Percentiles rank a stretch among this genome's conserved stretches.
phyloP scores from a whole-genome alignment of 2,888 invertebrate species.

The Drosophila anceps region DNA sequence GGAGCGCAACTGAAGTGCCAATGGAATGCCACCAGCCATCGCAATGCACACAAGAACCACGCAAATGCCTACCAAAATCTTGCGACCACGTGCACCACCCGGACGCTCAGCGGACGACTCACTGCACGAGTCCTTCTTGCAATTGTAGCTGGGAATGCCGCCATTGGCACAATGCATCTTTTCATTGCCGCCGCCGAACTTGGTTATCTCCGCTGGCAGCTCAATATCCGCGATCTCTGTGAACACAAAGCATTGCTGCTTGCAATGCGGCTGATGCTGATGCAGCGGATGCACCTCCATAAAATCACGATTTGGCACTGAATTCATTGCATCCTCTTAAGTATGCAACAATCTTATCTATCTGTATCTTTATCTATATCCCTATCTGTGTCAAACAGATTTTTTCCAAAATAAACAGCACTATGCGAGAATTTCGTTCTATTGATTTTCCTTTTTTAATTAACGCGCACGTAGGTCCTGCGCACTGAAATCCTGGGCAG shows the following conservation, averaged over 20 bases:
- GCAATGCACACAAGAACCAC: conserved; percentile 83
- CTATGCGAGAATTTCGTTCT: conserved; percentile 17
- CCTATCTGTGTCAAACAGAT: background rate
- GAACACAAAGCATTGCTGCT: conserved; percentile 85
- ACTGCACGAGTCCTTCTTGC: conserved; percentile 83
- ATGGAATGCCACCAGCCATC: conserved; percentile 86
- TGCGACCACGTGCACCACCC: conserved; percentile 77
- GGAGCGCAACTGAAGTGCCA: conserved; percentile 87
- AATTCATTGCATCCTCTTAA: conserved; percentile 78
- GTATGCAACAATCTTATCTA: background rate
- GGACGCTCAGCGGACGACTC: conserved; percentile 72
- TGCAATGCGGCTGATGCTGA: conserved; percentile 83
- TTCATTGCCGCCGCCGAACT: conserved; percentile 82
- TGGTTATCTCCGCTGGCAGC: conserved; percentile 85
- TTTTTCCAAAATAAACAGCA: conserved; percentile 13
- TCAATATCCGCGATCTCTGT: conserved; percentile 85
- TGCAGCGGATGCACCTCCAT: conserved; percentile 85
- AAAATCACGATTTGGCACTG: conserved; percentile 85
- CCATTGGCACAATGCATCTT: conserved; percentile 84
- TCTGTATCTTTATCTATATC: background rate
- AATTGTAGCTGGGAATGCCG: conserved; percentile 77
- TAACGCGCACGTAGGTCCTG: conserved; percentile 28
- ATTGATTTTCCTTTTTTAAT: conserved; percentile 44
- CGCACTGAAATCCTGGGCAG: conserved; percentile 20
- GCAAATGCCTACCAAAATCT: conserved; percentile 80